A percentile compares a stretch with the other conserved stretches of the same genome.
phyloP scores from a whole-genome alignment of 1,140 invertebrate genomes.

The Drosophila teissieri region DNA sequence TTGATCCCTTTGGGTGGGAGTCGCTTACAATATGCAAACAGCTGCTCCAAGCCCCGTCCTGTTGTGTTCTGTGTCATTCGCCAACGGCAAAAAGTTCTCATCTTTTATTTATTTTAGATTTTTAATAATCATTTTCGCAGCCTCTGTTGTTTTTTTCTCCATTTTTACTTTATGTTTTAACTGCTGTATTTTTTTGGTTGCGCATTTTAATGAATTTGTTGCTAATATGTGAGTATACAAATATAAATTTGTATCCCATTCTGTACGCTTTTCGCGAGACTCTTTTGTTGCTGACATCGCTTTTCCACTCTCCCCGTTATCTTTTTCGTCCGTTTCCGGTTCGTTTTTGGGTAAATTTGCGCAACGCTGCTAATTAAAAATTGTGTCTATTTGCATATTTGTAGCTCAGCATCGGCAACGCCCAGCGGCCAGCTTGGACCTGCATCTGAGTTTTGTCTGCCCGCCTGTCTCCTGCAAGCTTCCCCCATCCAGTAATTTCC shows the following conservation, averaged over 20 bases:
- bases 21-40: conserved; percentile 69
- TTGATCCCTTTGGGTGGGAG: conserved; percentile 38
- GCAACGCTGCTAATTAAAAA: conserved; percentile 80
- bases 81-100: conserved; percentile 71
- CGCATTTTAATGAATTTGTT: conserved; percentile 83
- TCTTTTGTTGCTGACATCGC: conserved; percentile 81
- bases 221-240: conserved; percentile 65
- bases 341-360: conserved; percentile 70
- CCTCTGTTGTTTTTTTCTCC: conserved; percentile 20
- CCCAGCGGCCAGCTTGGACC: conserved; percentile 38
- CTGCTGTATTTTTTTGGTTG: conserved; percentile 59
- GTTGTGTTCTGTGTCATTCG: conserved; percentile 65
- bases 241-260: conserved; percentile 38
- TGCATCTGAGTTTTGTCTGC: conserved; percentile 66
- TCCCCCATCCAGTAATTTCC: background rate
- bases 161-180: conserved; percentile 22
- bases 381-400: conserved; percentile 83
- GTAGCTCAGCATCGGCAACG: conserved; percentile 41
- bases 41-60: conserved; percentile 54
- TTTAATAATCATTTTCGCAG: conserved; percentile 78
- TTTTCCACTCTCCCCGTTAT: conserved; percentile 3
- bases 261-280: conserved; percentile 47
- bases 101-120: conserved; percentile 83
- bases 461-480: conserved; percentile 57
- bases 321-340: conserved; percentile 28